A percentile compares a stretch with the other conserved stretches of the same genome.
phyloP scores from a whole-genome alignment of 2,888 invertebrate genomes.

The Xanthorhoe designata region DNA sequence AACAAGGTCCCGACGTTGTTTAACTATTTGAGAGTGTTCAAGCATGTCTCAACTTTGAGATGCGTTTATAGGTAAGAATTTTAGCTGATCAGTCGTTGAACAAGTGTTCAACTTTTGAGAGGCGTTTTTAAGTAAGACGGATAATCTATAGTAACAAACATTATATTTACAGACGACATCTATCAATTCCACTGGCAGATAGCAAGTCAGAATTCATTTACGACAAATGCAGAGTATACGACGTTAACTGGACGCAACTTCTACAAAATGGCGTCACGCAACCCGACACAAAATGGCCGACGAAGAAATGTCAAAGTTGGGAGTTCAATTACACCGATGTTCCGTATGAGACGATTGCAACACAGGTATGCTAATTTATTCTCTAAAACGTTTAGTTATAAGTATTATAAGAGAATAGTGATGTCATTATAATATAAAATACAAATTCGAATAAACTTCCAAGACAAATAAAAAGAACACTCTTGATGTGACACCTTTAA shows the following conservation, averaged over 20 bases:
- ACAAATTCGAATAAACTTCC: too few species aligned
- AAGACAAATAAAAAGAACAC: too few species aligned
- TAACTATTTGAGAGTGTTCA: too few species aligned
- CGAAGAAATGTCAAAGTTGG: constrained; percentile 68
- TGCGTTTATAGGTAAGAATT: too few species aligned
- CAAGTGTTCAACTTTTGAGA: too few species aligned
- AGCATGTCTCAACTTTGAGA: too few species aligned
- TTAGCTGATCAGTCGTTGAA: too few species aligned
- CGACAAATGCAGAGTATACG: constrained; percentile 70
- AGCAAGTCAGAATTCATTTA: constrained; percentile 49
- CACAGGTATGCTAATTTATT: constrained; percentile 65
- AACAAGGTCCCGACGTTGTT: too few species aligned
- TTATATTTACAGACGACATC: constrained; percentile 61
- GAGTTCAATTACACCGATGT: constrained; percentile 77
- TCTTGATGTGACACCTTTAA: too few species aligned
- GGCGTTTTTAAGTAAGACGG: too few species aligned
- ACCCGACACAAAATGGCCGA: constrained; percentile 67
- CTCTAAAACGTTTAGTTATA: too few species aligned
- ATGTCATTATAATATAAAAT: background rate
- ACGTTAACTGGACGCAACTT: constrained; percentile 67
- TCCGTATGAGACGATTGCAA: constrained; percentile 75
- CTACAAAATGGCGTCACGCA: constrained; percentile 54
- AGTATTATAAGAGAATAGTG: background rate
- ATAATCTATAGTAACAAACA: too few species aligned
- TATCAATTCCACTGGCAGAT: constrained; percentile 62